phyloP scores from a whole-genome alignment of 1,140 invertebrate genomes.

The Charaxes varanes region DNA sequence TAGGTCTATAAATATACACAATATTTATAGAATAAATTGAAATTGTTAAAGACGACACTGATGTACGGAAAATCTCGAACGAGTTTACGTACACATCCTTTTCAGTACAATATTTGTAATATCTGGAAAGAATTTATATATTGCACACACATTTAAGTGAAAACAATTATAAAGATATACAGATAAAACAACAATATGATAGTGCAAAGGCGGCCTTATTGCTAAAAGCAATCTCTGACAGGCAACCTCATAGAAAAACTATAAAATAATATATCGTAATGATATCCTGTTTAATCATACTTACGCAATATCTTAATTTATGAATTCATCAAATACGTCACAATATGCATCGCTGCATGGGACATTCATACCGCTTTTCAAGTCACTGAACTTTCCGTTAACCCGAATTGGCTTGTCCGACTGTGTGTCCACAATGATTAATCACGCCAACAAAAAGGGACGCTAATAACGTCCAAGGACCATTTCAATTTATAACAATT shows the following conservation, averaged over 20 bases:
- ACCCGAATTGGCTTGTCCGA: conserved; percentile 57
- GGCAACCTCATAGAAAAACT: neutral
- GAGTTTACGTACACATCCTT: no score
- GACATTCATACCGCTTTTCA: conserved; percentile 25
- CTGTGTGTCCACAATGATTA: conserved; percentile 59
- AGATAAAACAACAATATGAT: no score
- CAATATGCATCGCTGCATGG: conserved; percentile 34
- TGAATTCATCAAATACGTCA: conserved; percentile 14
- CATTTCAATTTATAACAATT: conserved; percentile 57
- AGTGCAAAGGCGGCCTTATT: no score
- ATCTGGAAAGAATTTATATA: no score
- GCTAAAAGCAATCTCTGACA: no score
- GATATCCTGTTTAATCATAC: conserved; percentile 1
- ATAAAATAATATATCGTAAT: neutral
- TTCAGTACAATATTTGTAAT: no score
- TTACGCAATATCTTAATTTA: conserved; percentile 5
- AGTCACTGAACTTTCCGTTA: conserved; percentile 62
- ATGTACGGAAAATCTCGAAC: no score
- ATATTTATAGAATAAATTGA: no score
- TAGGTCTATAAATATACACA: no score
- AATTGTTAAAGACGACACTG: no score
- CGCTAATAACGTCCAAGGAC: conserved; percentile 56
- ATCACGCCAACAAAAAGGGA: conserved; percentile 54
- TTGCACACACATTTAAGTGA: no score
- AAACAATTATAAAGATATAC: no score